Evolutionary conservation across 2,113 vertebrate genomes (phyloP).

Genomic region (Phylloscopus trochilus): DNA sequence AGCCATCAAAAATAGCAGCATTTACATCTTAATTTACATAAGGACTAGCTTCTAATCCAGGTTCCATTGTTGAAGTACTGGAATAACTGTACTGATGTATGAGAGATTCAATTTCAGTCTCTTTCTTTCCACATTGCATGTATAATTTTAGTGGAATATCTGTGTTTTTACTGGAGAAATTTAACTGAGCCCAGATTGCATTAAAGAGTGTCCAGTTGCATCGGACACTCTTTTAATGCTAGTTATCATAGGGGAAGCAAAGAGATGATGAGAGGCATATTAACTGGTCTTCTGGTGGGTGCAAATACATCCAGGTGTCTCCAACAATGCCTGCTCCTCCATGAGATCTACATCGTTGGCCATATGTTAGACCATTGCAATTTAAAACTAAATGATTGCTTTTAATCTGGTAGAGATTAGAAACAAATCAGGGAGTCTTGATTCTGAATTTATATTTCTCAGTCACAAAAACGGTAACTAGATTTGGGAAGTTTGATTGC

Average conservation of each 20-base stretch:
- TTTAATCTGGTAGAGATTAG: not conserved
- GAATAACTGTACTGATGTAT: not conserved
- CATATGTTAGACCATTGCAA: not conserved
- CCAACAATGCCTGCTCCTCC: not conserved
- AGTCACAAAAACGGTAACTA: not conserved
- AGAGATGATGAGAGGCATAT: not conserved
- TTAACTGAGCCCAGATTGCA: not conserved
- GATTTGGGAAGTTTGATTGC: not conserved
- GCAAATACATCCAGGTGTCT: not conserved
- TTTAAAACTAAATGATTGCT: not conserved
- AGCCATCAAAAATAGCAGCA: not conserved
- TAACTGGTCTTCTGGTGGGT: not conserved
- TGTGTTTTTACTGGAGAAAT: not conserved
- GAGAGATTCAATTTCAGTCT: not conserved
- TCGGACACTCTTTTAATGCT: not conserved
- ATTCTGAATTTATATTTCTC: not conserved
- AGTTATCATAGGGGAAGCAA: not conserved
- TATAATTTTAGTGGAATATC: not conserved
- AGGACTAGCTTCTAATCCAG: not conserved
- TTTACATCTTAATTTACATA: not conserved
- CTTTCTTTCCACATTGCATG: not conserved
- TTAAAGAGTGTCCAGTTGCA: not conserved
- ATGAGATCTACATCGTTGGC: not conserved
- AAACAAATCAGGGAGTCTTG: not conserved
- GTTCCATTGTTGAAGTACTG: not conserved